Evolutionary conservation across 2,888 invertebrate genomes (phyloP).

Genomic region (Epinotia brunnichana): DNA sequence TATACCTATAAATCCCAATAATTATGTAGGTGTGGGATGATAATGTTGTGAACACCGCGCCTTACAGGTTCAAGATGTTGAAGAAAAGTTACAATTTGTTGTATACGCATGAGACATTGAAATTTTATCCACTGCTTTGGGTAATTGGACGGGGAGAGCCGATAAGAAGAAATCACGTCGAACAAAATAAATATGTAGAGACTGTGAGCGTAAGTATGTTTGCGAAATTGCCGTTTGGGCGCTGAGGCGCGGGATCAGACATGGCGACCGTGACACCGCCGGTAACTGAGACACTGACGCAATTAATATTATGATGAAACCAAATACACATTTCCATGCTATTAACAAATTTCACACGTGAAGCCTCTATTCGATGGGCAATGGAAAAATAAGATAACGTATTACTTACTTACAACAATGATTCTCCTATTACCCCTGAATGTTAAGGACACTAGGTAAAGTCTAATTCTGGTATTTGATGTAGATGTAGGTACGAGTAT

Average conservation of each 20-base stretch:
- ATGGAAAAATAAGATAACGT: not conserved
- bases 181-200: conserved; percentile 31
- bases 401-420: no score
- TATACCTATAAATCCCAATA: no score
- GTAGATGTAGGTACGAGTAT: no score
- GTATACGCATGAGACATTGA: no score
- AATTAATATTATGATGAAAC: conserved; percentile 42
- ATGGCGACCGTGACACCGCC: conserved; percentile 44
- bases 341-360: conserved; percentile 33
- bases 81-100: no score
- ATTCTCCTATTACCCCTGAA: no score
- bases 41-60: no score
- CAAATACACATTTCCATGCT: conserved; percentile 32
- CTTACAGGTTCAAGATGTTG: no score
- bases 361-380: not conserved
- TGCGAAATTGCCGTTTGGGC: conserved; percentile 38
- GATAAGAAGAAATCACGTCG: not conserved
- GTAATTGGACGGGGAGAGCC: not conserved
- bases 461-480: no score
- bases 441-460: no score
- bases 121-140: no score
- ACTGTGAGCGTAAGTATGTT: conserved; percentile 11
- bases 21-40: no score
- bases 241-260: conserved; percentile 36
- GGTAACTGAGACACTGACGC: conserved; percentile 34